phyloP scores from a whole-genome alignment of 2,888 invertebrate genomes.

The Hedya salicella region DNA sequence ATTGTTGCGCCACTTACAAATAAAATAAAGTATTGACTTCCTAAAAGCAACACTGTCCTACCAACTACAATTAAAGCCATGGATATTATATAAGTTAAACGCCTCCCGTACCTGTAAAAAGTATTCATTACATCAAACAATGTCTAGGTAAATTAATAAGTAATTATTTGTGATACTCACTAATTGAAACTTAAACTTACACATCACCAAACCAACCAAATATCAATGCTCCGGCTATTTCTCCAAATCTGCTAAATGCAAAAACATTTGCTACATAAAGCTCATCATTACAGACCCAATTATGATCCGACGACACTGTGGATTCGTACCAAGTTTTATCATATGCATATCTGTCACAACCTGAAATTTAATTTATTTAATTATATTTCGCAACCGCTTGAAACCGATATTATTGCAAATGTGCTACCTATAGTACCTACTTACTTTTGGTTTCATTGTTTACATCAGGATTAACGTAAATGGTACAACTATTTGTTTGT shows the following conservation, averaged over 20 bases:
- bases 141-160: neutral
- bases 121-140: constrained; percentile 6
- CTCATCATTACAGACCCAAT: constrained; percentile 70
- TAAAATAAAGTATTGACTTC: constrained; percentile 56
- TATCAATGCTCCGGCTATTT: constrained; percentile 62
- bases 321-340: constrained; percentile 67
- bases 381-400: too few species aligned
- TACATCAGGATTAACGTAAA: constrained; percentile 52
- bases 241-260: constrained; percentile 62
- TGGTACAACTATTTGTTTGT: constrained; percentile 58
- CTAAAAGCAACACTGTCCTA: constrained; percentile 59
- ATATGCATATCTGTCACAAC: constrained; percentile 58
- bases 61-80: constrained; percentile 61
- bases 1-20: constrained; percentile 63
- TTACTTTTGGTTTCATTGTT: constrained; percentile 55
- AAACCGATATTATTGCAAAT: too few species aligned
- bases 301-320: constrained; percentile 62
- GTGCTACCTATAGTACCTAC: too few species aligned
- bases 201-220: constrained; percentile 71
- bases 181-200: constrained; percentile 53
- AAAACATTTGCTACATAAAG: constrained; percentile 63
- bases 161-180: neutral
- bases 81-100: constrained; percentile 61
- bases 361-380: constrained; percentile 51
- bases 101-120: constrained; percentile 67